Evolutionary conservation across 2,797 vertebrate genomes (phyloP).

Genomic region (Centropyge bicolor): DNA sequence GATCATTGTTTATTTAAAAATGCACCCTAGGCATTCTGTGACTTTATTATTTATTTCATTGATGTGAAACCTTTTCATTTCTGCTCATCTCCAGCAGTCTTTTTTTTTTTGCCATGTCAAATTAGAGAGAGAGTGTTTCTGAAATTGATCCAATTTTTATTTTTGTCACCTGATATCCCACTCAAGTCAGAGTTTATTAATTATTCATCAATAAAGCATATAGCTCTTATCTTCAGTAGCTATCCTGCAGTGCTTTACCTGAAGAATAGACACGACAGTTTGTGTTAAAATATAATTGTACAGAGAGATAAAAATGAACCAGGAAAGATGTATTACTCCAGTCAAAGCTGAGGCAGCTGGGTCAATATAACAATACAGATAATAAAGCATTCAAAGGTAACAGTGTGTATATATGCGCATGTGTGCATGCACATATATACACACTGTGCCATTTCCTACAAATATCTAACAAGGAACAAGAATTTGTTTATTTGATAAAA

Average conservation of each 20-base stretch:
- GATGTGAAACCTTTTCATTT: constrained; percentile 43
- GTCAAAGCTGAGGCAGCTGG: constrained; percentile 51
- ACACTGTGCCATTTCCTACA: constrained; percentile 20
- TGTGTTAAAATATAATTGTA: constrained; percentile 42
- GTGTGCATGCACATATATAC: constrained; percentile 13
- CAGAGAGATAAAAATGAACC: constrained; percentile 40
- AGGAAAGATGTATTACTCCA: constrained; percentile 48
- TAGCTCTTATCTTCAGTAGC: constrained; percentile 23
- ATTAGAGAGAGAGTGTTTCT: constrained; percentile 29
- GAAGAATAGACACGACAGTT: constrained; percentile 34
- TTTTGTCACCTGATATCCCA: constrained; percentile 23
- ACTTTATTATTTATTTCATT: constrained; percentile 46
- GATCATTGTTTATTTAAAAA: constrained; percentile 53
- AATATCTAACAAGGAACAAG: constrained; percentile 32
- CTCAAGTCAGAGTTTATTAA: constrained; percentile 40
- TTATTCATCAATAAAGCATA: constrained; percentile 41
- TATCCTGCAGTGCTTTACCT: constrained; percentile 27
- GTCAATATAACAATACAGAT: constrained; percentile 49
- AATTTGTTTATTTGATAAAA: constrained; percentile 32
- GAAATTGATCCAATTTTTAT: constrained; percentile 29
- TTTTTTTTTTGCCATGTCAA: constrained; percentile 11
- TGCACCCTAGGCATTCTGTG: constrained; percentile 35
- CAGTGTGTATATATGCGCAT: constrained; percentile 24
- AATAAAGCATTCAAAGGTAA: constrained; percentile 47
- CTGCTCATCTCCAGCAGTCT: constrained; percentile 20